Percentiles rank a stretch among this genome's conserved stretches.
Conservation (phyloP, 2,113 vertebrate species). For the Datnioides undecimradiatus region DNA sequence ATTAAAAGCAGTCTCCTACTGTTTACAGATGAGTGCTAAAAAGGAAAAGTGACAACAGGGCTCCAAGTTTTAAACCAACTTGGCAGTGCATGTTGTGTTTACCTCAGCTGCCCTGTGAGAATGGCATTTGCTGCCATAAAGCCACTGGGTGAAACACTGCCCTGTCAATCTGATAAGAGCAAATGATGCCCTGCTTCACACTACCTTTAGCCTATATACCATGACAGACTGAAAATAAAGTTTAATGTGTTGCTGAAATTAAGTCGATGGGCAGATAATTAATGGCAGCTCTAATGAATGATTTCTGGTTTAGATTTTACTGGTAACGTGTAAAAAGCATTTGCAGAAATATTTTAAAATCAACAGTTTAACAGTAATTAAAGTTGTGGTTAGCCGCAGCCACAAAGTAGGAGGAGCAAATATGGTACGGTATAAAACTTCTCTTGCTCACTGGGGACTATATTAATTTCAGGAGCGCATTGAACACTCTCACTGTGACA, state of each 20-base stretch:
- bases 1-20: fast-evolving
- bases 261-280: not conserved
- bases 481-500: not conserved
- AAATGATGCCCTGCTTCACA: not conserved
- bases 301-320: not conserved
- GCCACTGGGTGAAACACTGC: slow-evolving; percentile 38
- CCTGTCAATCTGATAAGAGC: slow-evolving; percentile 51
- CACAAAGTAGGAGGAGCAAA: not conserved
- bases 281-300: not conserved
- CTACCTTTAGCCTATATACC: slow-evolving; percentile 29
- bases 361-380: not conserved
- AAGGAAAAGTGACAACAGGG: not conserved
- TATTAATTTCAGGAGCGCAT: not conserved
- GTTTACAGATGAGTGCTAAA: not conserved
- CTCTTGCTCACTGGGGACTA: no score
- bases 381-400: not conserved
- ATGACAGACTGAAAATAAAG: not conserved
- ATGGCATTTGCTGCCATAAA: slow-evolving; percentile 31
- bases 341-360: not conserved
- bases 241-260: no score
- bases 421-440: no score
- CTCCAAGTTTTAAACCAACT: not conserved
- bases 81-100: not conserved
- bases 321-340: no score
- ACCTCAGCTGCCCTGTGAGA: slow-evolving; percentile 33